Evolutionary conservation across 2,888 invertebrate genomes (phyloP), one percentile per base, ranked within the genome.

Genomic region (Cistogaster globosa): DNA sequence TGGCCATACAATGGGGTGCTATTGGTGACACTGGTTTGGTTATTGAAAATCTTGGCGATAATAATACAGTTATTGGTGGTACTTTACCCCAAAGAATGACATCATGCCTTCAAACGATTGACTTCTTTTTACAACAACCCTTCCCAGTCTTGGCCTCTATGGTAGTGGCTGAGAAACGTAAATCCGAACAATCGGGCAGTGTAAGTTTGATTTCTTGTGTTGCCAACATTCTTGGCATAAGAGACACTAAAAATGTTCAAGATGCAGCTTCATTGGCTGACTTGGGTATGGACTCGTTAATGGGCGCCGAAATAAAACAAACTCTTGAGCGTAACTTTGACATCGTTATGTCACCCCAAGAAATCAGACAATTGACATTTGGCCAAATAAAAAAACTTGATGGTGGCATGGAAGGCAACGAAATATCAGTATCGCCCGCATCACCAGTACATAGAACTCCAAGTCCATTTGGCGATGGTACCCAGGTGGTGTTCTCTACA

Each of bases 291-390:
- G 99, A 99, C 92, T 99, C 99, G 2, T 93, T 99, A 88, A 99
- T 99, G 99, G 98, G 98, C 62, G 98, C 99, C 1, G 99, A 99
- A 94, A 98, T 99, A 90, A 99, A 99, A 92, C 98, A 98, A 93
- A 97, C 97, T 0, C 93, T 99, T 74, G 98, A 98, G 92, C 94
- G 98, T 78, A 97, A 97, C 90, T 98, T 96, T 93, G 98, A 99
- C 92, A 93, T 99, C 81, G 96, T 97, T 26, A 94, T 99, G 85
- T 96, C 97, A 86, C 97, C 98, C 88, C 97, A 97, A 92, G 98
- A 98, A 93, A 98, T 99, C 89, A 95, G 98, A 86, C 94, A 94
- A 71, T 93, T 98, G 62, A 97, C 97, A 0, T 96, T 98, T 90
- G 96, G 94, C 36, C 94, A 95, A 88, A 93, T 98, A 71, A 93